Percentiles rank a stretch among this genome's conserved stretches.
These are phyloP conservation scores for Furcula furcula DNA, from an alignment of 2,888 invertebrate genomes.

Conservation along the genomic window DNA sequence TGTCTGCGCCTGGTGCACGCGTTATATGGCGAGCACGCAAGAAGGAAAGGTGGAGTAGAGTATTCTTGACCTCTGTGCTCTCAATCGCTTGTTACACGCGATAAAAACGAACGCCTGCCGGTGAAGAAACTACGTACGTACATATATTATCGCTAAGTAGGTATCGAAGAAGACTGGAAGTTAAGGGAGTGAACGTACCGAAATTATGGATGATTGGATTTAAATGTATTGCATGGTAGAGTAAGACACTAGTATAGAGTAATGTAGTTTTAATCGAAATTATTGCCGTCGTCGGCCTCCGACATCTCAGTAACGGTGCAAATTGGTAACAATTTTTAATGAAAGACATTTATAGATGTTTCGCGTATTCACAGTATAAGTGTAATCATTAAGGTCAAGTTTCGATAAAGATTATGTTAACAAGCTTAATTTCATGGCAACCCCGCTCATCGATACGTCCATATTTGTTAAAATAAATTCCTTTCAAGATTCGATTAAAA, in stretches of 20 bases:
- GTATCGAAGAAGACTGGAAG: conserved; percentile 58
- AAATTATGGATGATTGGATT: conserved; percentile 33
- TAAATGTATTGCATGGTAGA: conserved; percentile 35
- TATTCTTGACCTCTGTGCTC: too few relatives aligned
- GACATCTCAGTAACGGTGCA: background rate
- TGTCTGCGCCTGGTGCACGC: too few relatives aligned
- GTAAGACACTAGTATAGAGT: conserved; percentile 16
- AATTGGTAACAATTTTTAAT: conserved; percentile 1
- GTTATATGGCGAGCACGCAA: too few relatives aligned
- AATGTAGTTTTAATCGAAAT: conserved; percentile 9
- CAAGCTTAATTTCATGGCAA: background rate
- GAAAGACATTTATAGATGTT: conserved; percentile 11
- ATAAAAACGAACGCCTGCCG: background rate
- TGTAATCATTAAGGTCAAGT: conserved; percentile 7
- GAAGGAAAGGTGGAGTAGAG: too few relatives aligned
- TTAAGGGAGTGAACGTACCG: conserved; percentile 33
- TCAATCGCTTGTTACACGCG: background rate
- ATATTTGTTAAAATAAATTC: background rate
- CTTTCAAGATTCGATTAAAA: conserved; percentile 2
- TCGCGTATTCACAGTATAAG: conserved; percentile 12
- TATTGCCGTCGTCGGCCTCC: conserved; percentile 1
- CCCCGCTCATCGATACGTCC: background rate
- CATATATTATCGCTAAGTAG: conserved; percentile 31
- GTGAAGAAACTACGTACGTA: conserved; percentile 5
- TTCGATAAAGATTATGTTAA: conserved; percentile 3